Base-by-base conservation (phyloP, 2,797 vertebrate genomes). In the Acanthurus lineatus region DNA sequence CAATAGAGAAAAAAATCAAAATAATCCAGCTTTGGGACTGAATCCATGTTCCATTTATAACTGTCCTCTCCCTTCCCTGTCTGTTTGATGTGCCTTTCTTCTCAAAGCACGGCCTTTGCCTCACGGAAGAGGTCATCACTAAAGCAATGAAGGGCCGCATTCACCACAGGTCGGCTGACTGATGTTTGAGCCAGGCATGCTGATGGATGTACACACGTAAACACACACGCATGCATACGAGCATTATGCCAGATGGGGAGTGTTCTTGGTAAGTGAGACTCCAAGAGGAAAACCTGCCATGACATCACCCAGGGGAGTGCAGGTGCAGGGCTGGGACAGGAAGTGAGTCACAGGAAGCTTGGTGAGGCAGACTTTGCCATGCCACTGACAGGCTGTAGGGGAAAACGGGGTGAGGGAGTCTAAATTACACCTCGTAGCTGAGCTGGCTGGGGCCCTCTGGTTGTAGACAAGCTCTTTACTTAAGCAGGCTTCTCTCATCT, bases 301-400 rank as follows among this genome's bases (percentile, higher is more conserved):
- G 93, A 95, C 94, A 95, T 95, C 95, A 95, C 83, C 91, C 89
- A 89, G 86, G 91, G 85, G 90, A 92, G 90, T 91, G 94, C 94
- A 91, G 94, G 94, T 94, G 94, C 93, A 91, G 92, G 94, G 93
- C 89, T 19, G 89, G 91, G 92, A 95, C 94, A 95, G 94, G 95
- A 95, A 96, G 94, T 95, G 94, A 96, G 88, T 96, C 94, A 96
- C 88, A 91, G 93, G 94, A 94, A 95, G 95, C 91, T 84, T 92
- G 91, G 88, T 94, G 92, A 95, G 92, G 91, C 91, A 93, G 88
- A 91, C 84, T 92, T 93, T 92, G 88, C 92, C 90, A 75, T 91
- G 90, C 84, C 81, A 76, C 83, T 92, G 91, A 92, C 91, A 93
- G 85, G 77, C 89, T 90, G 91, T 89, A 42, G 40, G 88, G 92